phyloP scores from a whole-genome alignment of 2,888 invertebrate genomes.

The Rhagophthalmus giganteus region DNA sequence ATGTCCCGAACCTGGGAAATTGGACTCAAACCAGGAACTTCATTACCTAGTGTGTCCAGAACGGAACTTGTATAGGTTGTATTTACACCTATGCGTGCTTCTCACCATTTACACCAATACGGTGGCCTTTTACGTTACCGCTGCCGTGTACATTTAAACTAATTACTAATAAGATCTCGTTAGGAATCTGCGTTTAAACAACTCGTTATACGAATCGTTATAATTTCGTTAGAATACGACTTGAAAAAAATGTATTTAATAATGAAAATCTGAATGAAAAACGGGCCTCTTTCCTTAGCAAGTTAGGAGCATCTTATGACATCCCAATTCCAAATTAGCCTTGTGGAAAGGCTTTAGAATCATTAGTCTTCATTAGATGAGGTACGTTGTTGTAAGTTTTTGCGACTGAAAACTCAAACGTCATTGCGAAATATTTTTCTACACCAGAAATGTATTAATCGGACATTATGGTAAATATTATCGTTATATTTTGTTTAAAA shows the following conservation, averaged over 20 bases:
- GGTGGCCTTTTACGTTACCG: too few species aligned
- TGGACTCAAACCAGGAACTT: constrained; percentile 40
- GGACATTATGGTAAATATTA: background rate
- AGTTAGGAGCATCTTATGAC: constrained; percentile 26
- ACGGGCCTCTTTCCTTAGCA: constrained; percentile 12
- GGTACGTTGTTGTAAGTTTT: constrained; percentile 22
- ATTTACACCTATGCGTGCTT: constrained; percentile 19
- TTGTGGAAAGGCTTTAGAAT: constrained; percentile 39
- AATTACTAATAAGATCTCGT: too few species aligned
- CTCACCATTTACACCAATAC: constrained; percentile 9
- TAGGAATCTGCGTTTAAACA: too few species aligned
- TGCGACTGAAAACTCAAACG: constrained; percentile 32
- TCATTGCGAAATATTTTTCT: constrained; percentile 37
- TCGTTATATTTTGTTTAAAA: too few species aligned
- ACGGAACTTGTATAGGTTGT: constrained; percentile 13
- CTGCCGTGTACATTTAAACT: too few species aligned
- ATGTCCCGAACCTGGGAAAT: constrained; percentile 37
- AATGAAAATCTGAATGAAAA: constrained; percentile 15
- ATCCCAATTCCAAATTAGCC: constrained; percentile 37
- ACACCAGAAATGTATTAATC: constrained; percentile 33
- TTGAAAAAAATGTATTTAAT: too few species aligned
- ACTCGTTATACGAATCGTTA: too few species aligned
- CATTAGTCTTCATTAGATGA: constrained; percentile 43
- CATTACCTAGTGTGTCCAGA: constrained; percentile 40
- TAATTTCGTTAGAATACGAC: too few species aligned